Percentiles rank a stretch among this genome's conserved stretches.
Conservation (phyloP, 2,888 invertebrate genomes). For the Penaeus monodon region DNA sequence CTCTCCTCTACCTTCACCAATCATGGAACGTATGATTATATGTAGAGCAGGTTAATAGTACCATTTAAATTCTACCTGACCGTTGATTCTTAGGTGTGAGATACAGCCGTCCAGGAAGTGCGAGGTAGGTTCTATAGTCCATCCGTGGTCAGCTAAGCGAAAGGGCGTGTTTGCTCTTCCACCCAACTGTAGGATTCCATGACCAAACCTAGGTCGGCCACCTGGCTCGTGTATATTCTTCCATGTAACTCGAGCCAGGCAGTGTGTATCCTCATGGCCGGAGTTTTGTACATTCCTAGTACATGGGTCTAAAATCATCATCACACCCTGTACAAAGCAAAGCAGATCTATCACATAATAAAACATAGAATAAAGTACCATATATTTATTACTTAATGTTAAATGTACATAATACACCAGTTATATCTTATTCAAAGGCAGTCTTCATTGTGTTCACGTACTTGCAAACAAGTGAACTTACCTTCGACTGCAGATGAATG, state of each 20-base stretch:
- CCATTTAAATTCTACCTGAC: slow-evolving; percentile 16
- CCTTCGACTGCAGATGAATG: slow-evolving; percentile 25
- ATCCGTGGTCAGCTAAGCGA: no score
- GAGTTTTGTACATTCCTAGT: background rate
- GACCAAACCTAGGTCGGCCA: background rate
- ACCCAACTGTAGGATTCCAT: slow-evolving; percentile 5
- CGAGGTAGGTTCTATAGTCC: background rate
- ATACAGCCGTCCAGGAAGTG: slow-evolving; percentile 11
- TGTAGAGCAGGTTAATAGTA: background rate
- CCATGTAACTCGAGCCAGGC: background rate
- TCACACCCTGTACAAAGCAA: background rate
- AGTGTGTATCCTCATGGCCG: background rate
- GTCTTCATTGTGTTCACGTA: no score
- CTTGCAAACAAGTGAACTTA: background rate
- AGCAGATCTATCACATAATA: no score
- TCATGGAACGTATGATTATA: background rate
- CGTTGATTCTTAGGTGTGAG: slow-evolving; percentile 15
- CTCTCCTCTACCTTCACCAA: no score
- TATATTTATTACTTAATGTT: no score
- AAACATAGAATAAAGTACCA: no score
- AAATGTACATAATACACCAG: no score
- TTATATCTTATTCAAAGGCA: no score
- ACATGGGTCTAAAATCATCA: slow-evolving; percentile 2
- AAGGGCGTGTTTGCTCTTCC: background rate
- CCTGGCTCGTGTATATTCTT: background rate